Evolutionary conservation across 2,113 vertebrate species (phyloP).

Genomic region (Sturnus vulgaris): DNA sequence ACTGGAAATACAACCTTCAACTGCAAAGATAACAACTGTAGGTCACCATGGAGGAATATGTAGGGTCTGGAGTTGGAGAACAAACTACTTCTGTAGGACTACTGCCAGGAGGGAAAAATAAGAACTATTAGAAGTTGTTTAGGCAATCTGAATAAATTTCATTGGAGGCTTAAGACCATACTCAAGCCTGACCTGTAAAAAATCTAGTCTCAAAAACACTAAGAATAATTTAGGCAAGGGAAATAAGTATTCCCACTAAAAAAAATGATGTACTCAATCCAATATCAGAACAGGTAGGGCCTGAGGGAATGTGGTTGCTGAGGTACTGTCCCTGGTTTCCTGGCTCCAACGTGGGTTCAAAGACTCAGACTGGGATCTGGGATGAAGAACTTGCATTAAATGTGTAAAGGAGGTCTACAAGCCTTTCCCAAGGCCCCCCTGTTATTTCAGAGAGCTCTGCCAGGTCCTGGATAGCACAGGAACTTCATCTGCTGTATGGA

Average conservation of each 20-base stretch:
- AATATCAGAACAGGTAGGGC: background rate
- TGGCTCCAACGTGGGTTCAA: background rate
- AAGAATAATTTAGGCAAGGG: background rate
- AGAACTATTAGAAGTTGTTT: background rate
- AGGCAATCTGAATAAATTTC: background rate
- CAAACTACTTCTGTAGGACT: background rate
- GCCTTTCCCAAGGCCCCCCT: fast-evolving
- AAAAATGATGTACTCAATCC: background rate
- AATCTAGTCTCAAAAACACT: background rate
- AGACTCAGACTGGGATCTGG: background rate
- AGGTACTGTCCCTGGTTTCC: background rate
- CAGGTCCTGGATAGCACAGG: background rate
- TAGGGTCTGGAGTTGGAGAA: background rate
- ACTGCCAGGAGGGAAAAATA: background rate
- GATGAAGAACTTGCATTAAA: background rate
- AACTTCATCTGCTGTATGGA: background rate
- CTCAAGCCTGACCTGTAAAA: background rate
- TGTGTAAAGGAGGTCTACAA: background rate
- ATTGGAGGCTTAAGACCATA: background rate
- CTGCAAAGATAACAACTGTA: background rate
- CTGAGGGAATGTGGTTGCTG: background rate
- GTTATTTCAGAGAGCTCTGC: background rate
- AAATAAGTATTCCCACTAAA: background rate
- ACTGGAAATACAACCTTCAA: background rate
- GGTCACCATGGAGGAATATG: background rate